These are phyloP conservation scores for Poecilia picta DNA, from an alignment of 2,797 vertebrate species.

Conservation along the genomic window DNA sequence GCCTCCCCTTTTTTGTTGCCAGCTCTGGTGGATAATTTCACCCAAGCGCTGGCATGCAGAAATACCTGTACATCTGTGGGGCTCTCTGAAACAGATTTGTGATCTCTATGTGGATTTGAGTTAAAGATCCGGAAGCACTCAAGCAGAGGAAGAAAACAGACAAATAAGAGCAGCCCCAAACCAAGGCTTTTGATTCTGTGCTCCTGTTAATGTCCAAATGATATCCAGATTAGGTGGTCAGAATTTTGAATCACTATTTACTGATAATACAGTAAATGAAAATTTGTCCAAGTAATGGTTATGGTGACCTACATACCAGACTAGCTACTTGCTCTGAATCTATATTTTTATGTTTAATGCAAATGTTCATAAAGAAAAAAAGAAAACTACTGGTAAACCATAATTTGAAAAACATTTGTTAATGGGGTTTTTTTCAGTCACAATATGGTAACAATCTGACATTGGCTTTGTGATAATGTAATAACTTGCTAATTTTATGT, in stretches of 20 bases:
- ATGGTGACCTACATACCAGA: neutral
- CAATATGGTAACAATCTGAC: neutral
- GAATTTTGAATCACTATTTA: neutral
- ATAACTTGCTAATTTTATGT: neutral
- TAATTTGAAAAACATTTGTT: neutral
- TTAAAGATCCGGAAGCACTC: slow-evolving; percentile 10
- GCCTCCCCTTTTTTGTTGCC: slow-evolving; percentile 32
- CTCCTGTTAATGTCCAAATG: neutral
- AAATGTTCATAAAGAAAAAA: neutral
- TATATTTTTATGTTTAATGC: neutral
- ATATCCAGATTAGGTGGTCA: neutral
- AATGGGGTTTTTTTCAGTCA: neutral
- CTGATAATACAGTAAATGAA: neutral
- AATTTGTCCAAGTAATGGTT: neutral
- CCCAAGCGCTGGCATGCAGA: slow-evolving; percentile 16
- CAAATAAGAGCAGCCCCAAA: neutral
- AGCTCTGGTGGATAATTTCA: slow-evolving; percentile 34
- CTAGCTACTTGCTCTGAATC: neutral
- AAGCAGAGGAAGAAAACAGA: slow-evolving; percentile 12
- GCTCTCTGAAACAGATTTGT: slow-evolving; percentile 10
- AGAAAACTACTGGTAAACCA: neutral
- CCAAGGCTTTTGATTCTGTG: neutral
- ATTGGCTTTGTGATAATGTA: neutral
- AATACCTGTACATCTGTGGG: slow-evolving; percentile 31
- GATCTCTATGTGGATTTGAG: slow-evolving; percentile 21